Evolutionary conservation across 1,140 invertebrate species (phyloP).

Genomic region (Nephila pilipes): DNA sequence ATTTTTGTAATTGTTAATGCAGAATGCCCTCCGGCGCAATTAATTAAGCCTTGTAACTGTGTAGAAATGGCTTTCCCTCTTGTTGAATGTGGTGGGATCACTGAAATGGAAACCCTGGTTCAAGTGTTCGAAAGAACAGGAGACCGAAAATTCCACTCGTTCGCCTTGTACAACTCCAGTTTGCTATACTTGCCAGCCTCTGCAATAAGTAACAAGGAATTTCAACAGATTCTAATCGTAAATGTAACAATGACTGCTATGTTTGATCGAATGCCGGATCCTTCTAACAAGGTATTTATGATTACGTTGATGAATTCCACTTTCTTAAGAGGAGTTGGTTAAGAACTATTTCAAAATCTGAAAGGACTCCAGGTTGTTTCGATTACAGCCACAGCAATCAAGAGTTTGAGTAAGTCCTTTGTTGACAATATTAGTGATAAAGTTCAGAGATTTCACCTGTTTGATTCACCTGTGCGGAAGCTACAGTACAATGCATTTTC

Average conservation of each 20-base stretch:
- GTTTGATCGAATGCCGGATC: neutral
- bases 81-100: neutral
- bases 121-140: neutral
- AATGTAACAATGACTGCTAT: conserved; percentile 10
- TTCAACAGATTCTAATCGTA: neutral
- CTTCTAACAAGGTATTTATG: neutral
- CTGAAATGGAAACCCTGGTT: neutral
- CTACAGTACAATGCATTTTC: neutral
- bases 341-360: neutral
- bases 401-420: neutral
- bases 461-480: neutral
- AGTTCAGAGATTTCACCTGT: neutral
- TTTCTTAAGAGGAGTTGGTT: conserved; percentile 1
- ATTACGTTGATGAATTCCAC: neutral
- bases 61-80: neutral
- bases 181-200: neutral
- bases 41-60: neutral
- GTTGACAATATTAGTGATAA: neutral
- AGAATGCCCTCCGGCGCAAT: neutral
- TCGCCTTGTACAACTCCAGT: neutral
- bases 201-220: conserved; percentile 8
- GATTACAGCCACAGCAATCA: neutral
- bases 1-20: neutral
- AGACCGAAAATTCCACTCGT: neutral
- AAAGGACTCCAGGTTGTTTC: neutral